Conservation (phyloP, 2,113 vertebrate species). For the Coptodon rendalli region DNA sequence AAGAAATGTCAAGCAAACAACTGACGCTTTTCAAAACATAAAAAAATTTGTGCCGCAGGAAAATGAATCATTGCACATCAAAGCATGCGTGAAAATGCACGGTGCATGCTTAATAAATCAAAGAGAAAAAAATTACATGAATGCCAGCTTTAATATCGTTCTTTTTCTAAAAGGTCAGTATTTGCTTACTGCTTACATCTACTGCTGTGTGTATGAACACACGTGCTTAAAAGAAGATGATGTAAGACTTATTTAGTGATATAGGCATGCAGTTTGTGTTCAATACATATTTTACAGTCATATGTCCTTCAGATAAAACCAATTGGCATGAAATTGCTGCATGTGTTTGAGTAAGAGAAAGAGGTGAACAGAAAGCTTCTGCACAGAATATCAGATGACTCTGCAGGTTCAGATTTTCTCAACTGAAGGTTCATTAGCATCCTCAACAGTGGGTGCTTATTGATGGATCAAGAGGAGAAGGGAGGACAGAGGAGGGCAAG, state of each 20-base stretch:
- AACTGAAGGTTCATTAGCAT: constrained; percentile 40
- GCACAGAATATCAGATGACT: background rate
- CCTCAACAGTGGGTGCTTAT: background rate
- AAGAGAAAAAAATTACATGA: background rate
- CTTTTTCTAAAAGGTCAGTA: background rate
- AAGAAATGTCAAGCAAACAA: constrained; percentile 47
- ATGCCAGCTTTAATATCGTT: background rate
- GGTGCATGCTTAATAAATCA: background rate
- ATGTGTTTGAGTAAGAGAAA: background rate
- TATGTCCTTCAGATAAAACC: background rate
- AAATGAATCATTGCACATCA: constrained; percentile 9
- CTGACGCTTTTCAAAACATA: constrained; percentile 2
- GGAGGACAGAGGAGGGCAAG: background rate
- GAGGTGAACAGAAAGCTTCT: background rate
- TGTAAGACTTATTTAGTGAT: background rate
- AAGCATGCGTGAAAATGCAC: background rate
- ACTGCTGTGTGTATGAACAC: background rate
- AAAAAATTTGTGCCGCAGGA: background rate
- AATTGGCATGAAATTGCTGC: background rate
- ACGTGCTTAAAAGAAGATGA: background rate
- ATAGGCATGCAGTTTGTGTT: background rate
- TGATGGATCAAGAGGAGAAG: background rate
- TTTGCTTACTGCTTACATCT: background rate
- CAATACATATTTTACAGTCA: background rate
- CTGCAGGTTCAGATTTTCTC: constrained; percentile 13